Conservation (phyloP, 2,113 vertebrate genomes). For the Sylvietta virens region DNA sequence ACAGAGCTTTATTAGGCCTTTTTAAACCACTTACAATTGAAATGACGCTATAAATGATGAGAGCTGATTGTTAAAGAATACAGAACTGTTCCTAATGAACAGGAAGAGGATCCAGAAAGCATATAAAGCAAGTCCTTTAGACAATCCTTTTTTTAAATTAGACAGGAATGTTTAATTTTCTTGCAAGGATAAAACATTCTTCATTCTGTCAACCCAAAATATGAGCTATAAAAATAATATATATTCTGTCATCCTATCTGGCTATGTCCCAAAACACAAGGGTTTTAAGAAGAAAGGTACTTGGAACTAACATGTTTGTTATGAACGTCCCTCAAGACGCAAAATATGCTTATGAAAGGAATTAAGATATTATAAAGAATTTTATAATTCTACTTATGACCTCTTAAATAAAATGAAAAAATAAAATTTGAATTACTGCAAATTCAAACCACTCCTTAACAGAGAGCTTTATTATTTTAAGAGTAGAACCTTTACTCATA, state of each 20-base stretch:
- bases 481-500: not conserved
- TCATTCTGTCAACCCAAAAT: not conserved
- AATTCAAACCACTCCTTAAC: not conserved
- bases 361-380: not conserved
- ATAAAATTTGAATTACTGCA: not conserved
- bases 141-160: not conserved
- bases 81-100: not conserved
- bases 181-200: not conserved
- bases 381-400: not conserved
- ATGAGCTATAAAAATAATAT: constrained; percentile 18
- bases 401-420: not conserved
- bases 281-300: not conserved
- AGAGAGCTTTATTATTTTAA: not conserved
- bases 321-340: not conserved
- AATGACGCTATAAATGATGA: not conserved
- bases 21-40: not conserved
- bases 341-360: not conserved
- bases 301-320: not conserved
- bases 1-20: not conserved
- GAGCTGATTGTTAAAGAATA: not conserved
- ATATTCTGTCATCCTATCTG: constrained; percentile 8
- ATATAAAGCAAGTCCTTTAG: not conserved
- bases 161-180: constrained; percentile 2
- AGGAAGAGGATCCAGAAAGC: not conserved
- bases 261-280: not conserved